Conservation (phyloP, 2,888 invertebrate species). For the Plagodis dolabraria region DNA sequence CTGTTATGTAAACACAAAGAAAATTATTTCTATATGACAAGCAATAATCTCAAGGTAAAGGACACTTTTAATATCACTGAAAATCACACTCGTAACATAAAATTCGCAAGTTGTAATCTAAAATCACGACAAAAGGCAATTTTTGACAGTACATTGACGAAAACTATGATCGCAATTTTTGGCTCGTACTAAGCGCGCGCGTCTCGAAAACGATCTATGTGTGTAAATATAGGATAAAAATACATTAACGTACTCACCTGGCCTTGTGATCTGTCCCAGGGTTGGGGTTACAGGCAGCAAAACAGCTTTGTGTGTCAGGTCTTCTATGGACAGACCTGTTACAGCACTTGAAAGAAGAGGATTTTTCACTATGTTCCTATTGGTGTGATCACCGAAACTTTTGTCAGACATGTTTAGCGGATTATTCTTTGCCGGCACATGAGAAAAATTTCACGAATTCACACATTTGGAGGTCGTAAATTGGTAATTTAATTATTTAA, state of each 20-base stretch:
- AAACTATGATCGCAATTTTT: slow-evolving; percentile 49
- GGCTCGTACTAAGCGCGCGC: slow-evolving; percentile 47
- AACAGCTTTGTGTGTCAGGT: slow-evolving; percentile 89
- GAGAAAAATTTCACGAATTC: slow-evolving; percentile 71
- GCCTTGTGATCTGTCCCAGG: slow-evolving; percentile 67
- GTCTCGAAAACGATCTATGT: slow-evolving; percentile 54
- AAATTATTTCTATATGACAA: slow-evolving; percentile 3
- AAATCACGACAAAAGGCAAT: slow-evolving; percentile 34
- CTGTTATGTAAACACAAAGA: slow-evolving; percentile 31
- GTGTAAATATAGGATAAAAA: slow-evolving; percentile 58
- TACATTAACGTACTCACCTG: slow-evolving; percentile 75
- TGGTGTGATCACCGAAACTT: slow-evolving; percentile 76
- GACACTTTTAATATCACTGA: slow-evolving; percentile 10
- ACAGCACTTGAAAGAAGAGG: slow-evolving; percentile 90
- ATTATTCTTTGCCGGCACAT: slow-evolving; percentile 60
- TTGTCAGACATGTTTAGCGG: slow-evolving; percentile 72
- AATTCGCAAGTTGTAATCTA: slow-evolving; percentile 29
- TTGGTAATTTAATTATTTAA: slow-evolving; percentile 78
- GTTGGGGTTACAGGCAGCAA: slow-evolving; percentile 86
- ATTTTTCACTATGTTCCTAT: slow-evolving; percentile 84
- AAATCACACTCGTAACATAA: slow-evolving; percentile 27
- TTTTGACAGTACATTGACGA: slow-evolving; percentile 52
- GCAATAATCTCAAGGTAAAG: slow-evolving; percentile 6
- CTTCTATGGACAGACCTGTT: slow-evolving; percentile 89
- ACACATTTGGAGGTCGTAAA: slow-evolving; percentile 82